Conservation (phyloP, 2,888 invertebrate genomes). For the Chydorus sphaericus region DNA sequence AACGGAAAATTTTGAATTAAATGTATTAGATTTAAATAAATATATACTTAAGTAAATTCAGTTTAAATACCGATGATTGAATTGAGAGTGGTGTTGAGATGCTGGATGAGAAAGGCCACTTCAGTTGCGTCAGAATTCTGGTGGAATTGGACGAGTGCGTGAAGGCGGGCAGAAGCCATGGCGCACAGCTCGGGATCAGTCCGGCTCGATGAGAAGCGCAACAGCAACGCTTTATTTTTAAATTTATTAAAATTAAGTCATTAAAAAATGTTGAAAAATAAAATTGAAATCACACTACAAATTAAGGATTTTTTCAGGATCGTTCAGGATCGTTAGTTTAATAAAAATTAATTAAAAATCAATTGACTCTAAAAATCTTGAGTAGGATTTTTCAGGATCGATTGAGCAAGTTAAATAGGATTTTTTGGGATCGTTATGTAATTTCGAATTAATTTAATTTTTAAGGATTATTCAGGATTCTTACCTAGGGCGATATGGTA, state of each 20-base stretch:
- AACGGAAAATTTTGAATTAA: too few species aligned
- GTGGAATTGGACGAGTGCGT: slow-evolving; percentile 41
- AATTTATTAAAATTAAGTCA: neutral
- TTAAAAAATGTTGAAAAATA: neutral
- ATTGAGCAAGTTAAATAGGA: neutral
- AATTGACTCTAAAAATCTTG: too few species aligned
- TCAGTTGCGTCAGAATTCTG: slow-evolving; percentile 38
- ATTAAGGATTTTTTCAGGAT: neutral
- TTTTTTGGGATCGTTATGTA: neutral
- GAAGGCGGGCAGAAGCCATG: slow-evolving; percentile 43
- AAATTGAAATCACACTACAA: neutral
- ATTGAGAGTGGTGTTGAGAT: neutral
- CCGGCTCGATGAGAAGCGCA: slow-evolving; percentile 25
- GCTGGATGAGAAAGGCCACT: slow-evolving; percentile 33
- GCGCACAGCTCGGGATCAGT: slow-evolving; percentile 39
- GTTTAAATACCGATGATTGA: too few species aligned
- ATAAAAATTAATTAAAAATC: too few species aligned
- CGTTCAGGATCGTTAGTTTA: too few species aligned
- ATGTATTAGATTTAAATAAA: too few species aligned
- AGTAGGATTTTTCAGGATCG: neutral
- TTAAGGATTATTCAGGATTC: too few species aligned
- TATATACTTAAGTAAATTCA: too few species aligned
- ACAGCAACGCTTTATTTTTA: neutral
- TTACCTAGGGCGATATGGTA: slow-evolving; percentile 21
- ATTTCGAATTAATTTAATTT: neutral